Conservation (phyloP, 2,113 vertebrate species). For the Scomber japonicus region DNA sequence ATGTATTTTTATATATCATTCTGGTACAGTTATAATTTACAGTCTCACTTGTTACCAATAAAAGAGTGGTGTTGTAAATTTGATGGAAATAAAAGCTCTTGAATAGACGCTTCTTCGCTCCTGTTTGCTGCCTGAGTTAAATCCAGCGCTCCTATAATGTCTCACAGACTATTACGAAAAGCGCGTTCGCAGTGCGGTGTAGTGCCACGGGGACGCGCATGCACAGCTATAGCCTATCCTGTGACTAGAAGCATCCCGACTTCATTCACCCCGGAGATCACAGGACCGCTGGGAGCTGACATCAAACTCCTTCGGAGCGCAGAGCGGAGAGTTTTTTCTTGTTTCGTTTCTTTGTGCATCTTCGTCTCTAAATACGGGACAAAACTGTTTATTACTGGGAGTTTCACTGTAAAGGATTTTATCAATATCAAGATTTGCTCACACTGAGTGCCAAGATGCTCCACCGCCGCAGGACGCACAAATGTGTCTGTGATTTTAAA, state of each 20-base stretch:
- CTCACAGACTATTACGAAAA: not conserved
- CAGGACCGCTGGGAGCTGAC: constrained; percentile 25
- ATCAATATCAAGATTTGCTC: not conserved
- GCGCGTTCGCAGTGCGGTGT: constrained; percentile 48
- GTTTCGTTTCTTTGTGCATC: not conserved
- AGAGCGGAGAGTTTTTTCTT: not conserved
- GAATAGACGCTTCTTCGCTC: not conserved
- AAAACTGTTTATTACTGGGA: not conserved
- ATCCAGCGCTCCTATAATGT: not conserved
- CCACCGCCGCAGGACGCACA: not conserved
- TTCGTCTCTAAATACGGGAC: not conserved
- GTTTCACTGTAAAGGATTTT: not conserved
- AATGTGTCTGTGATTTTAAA: not conserved
- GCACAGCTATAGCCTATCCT: constrained; percentile 62
- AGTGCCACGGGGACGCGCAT: constrained; percentile 49
- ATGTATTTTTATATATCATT: too few relatives aligned
- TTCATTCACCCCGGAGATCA: constrained; percentile 70
- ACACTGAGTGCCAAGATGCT: constrained; percentile 10
- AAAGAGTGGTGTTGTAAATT: not conserved
- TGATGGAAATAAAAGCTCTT: not conserved
- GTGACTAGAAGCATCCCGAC: constrained; percentile 59
- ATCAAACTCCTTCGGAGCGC: constrained; percentile 1
- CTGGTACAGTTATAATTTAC: too few relatives aligned
- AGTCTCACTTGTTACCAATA: not conserved
- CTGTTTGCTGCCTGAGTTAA: not conserved